Conservation (phyloP, 2,797 vertebrate genomes). For the Geotrypetes seraphini region DNA sequence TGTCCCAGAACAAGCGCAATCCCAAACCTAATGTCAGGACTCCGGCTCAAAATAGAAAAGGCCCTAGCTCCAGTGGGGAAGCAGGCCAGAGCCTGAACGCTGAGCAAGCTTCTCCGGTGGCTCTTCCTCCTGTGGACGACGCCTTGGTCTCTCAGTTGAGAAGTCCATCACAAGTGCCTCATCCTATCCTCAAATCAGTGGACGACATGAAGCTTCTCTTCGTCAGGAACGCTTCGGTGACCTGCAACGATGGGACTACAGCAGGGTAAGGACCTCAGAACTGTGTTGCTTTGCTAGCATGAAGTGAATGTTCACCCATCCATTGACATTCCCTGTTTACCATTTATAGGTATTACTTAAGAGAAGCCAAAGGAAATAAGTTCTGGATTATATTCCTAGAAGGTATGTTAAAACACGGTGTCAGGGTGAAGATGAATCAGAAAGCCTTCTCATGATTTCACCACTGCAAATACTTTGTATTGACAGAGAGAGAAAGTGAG, state of each 20-base stretch:
- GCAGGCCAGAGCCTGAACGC: conserved; percentile 9
- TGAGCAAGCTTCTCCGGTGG: conserved; percentile 12
- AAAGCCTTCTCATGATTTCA: too few relatives aligned
- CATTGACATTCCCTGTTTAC: not conserved
- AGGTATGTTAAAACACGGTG: too few relatives aligned
- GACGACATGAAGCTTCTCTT: conserved; percentile 68
- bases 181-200: not conserved
- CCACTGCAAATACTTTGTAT: too few relatives aligned
- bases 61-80: conserved; percentile 29
- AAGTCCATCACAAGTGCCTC: conserved; percentile 18
- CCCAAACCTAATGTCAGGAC: conserved; percentile 36
- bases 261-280: conserved; percentile 44
- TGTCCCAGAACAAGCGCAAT: conserved; percentile 50
- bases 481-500: too few relatives aligned
- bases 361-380: conserved; percentile 65
- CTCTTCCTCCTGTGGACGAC: conserved; percentile 13
- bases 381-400: conserved; percentile 67
- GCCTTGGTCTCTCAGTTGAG: conserved; percentile 3
- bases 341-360: conserved; percentile 55
- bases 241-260: conserved; percentile 58
- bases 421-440: too few relatives aligned
- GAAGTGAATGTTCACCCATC: not conserved
- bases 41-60: conserved; percentile 24
- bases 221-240: conserved; percentile 50
- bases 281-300: not conserved